Base-by-base conservation (phyloP, 2,888 invertebrate species). In the Macrosoma leucophasiata region DNA sequence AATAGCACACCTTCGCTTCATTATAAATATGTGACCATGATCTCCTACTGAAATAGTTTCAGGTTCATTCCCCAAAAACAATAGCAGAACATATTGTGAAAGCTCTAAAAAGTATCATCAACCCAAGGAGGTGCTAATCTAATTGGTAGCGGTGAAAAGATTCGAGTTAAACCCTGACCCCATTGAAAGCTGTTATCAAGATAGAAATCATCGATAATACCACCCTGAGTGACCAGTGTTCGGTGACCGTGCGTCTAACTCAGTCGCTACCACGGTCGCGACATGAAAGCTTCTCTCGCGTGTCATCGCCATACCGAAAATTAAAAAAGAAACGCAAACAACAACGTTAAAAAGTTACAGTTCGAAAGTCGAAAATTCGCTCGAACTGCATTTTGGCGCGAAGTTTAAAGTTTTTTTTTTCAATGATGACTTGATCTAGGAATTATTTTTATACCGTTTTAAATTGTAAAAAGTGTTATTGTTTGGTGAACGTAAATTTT, bases 191-290 rank as follows among this genome's bases (percentile, higher is more conserved):
- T 52, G 59, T 71, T 77, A 79, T 82, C 78, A 75, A 71, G 81
- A 81, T 79, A 56, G 52, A 57, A 75, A 77, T 69, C 78, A 73
- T 67, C 81, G 77, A 81, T 79, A 77, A 55, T n/a, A n/a, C 62
- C 55, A 53, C 60, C 56, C 46, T 43, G 35, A 68, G 67, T 79
- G 78, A 77, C 79, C 78, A 76, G 62, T 56, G 46, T 58, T 59
- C 54, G 58, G 40, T 37, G 18, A 41, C 46, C 55, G 58, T 55
- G 59, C 63, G 61, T 53, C 52, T 62, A 62, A 58, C 46, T 73
- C 79, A 78, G 79, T 78, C 73, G 67, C 56, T 64, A 58, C 57
- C 60, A 62, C 61, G 77, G 56, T 47, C 70, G 72, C 78, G 71
- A 28, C 51, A 55, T 54, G 71, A 41, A 40, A 57, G 50, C 66